Base-by-base conservation (phyloP, 2,888 invertebrate species). In the Polymixis flavicincta region DNA sequence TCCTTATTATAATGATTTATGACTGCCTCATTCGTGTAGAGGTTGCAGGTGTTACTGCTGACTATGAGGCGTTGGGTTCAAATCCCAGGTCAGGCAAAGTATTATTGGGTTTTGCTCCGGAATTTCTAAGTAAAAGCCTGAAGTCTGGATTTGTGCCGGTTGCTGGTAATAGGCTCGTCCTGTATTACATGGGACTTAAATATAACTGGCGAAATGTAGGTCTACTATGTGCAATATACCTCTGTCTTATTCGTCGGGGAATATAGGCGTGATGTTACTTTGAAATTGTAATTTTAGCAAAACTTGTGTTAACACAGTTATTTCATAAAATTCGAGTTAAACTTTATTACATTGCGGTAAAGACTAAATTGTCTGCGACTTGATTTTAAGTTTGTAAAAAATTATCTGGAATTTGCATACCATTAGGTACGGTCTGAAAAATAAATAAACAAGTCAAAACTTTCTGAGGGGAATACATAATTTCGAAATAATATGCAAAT, bases 401-500 rank as follows among this genome's bases (percentile, higher is more conserved):
- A 1, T 57, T 74, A 72, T 48, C 22, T 52, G 19, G 5, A 65
- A 73, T 78, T 71, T 45, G 55, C 72, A 73, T 76, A 68, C 61
- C 64, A 82, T 67, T 66, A 67, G 19, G 6, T 25, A 25, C 25
- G 32, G 52, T 63, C 48, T n/a, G 50, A n/a, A 4, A 70, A 80
- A 70, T 64, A 75, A 80, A 80, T 67, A 67, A 75, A 69, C 28
- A 61, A 66, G 14, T 57, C n/a, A 50, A 60, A 80, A 70, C 28
- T 69, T 60, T 45, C 19, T 32, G 54, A 32, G 4, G 9, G 22
- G 57, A 28, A 48, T 68, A 42, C 28, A 8, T 14, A 71, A 54
- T 69, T 60, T 55, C 22, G 22, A 22, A 65, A 50, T 65, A 55
- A 57, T 66, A 74, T 79, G 80, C 50, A 80, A 80, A 80, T 80